phyloP scores from a whole-genome alignment of 1,140 invertebrate genomes.

The Manduca sexta region DNA sequence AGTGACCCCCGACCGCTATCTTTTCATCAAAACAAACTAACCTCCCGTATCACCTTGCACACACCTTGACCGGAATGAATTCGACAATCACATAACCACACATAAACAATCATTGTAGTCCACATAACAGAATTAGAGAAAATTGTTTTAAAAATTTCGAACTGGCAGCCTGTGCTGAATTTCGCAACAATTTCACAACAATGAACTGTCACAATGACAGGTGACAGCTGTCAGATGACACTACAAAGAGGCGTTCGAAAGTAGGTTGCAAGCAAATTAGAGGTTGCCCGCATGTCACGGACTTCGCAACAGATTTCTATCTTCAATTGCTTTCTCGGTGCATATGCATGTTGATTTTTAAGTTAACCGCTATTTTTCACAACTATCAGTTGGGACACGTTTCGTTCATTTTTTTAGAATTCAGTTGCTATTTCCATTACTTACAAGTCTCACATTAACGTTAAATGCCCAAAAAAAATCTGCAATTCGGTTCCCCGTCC shows the following conservation, averaged over 20 bases:
- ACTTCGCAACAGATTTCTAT: slow-evolving; percentile 23
- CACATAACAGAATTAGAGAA: no score
- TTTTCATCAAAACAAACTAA: no score
- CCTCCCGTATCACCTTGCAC: slow-evolving; percentile 2
- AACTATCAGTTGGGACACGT: no score
- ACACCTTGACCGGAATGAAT: slow-evolving; percentile 13
- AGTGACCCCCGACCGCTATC: no score
- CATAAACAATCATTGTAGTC: no score
- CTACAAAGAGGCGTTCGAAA: slow-evolving; percentile 27
- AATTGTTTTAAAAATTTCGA: not conserved
- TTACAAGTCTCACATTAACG: no score
- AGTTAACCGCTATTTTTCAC: not conserved
- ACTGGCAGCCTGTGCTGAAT: slow-evolving; percentile 20
- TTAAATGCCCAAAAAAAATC: no score
- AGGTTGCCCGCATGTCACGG: slow-evolving; percentile 21
- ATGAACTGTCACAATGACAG: slow-evolving; percentile 35
- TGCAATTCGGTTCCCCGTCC: no score
- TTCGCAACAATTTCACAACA: slow-evolving; percentile 27
- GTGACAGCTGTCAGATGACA: slow-evolving; percentile 33
- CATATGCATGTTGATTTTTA: not conserved
- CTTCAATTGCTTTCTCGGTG: slow-evolving; percentile 11
- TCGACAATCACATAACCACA: not conserved
- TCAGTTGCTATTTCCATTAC: no score
- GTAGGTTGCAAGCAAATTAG: slow-evolving; percentile 39
- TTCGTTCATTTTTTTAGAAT: no score